phyloP scores from a whole-genome alignment of 2,113 vertebrate genomes.

The Epinephelus fuscoguttatus region DNA sequence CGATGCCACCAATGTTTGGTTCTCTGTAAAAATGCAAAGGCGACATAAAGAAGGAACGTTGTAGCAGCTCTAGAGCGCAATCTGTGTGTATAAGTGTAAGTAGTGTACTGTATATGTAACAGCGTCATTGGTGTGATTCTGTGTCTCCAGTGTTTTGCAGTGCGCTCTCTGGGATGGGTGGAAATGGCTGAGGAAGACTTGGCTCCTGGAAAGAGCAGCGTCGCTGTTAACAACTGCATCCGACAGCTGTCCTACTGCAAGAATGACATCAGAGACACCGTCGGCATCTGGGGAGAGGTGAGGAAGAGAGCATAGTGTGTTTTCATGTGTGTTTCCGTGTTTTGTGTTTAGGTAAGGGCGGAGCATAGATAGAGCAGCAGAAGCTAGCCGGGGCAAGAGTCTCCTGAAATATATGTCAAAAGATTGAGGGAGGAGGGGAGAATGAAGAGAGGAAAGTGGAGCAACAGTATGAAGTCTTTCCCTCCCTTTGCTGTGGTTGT shows the following conservation, averaged over 20 bases:
- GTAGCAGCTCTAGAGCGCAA: no score
- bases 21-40: no score
- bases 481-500: conserved; percentile 35
- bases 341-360: neutral
- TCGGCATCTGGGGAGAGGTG: conserved; percentile 99
- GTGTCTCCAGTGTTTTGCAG: conserved; percentile 92
- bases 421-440: neutral
- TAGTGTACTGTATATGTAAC: neutral
- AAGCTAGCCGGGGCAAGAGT: conserved; percentile 4
- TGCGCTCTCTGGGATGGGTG: conserved; percentile 97
- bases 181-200: conserved; percentile 98
- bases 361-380: conserved; percentile 16
- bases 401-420: conserved; percentile 35
- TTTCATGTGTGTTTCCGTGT: neutral
- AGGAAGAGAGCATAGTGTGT: conserved; percentile 42
- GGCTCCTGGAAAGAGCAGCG: conserved; percentile 96
- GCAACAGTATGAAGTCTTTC: conserved; percentile 27
- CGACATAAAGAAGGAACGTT: no score
- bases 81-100: neutral
- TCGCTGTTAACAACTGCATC: conserved; percentile 99
- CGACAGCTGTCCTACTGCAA: conserved; percentile 98
- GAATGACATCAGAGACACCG: conserved; percentile 97
- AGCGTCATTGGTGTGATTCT: neutral
- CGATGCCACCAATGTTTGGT: no score
- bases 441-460: conserved; percentile 43